Base-by-base conservation (phyloP, 2,797 vertebrate species). In the Acanthiza pusilla region DNA sequence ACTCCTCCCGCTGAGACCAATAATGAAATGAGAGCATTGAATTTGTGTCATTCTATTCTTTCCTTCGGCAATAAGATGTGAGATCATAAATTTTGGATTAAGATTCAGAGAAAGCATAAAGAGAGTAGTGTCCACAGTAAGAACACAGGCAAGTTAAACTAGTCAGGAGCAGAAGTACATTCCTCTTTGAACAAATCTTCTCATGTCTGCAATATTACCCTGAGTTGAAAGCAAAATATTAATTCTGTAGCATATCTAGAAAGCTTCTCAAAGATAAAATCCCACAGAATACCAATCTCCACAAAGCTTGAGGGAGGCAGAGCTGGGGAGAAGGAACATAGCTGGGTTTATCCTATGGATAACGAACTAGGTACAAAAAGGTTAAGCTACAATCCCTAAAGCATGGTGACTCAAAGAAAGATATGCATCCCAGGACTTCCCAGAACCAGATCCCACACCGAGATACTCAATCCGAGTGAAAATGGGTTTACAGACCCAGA, bases 81-180 rank as follows among this genome's bases (percentile, higher is more conserved):
- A 96, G 96, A 96, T 95, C 94, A 96, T 96, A 96, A 95, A 95
- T 85, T 94, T 76, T 96, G 87, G 91, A 96, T 96, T 93, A 96
- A 91, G 92, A 95, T 90, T 95, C 95, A 86, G 81, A 94, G 90
- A 76, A 76, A 67, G 79, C 70, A 92, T 87, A 76, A 92, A 89
- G 78, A 94, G 82, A 91, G 74, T 62, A 83, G 67, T 40, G 90
- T 79, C 84, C 96, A 77, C 86, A 93, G 92, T 51, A 88, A 87
- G 61, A 81, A 78, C 53, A 68, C 25, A 73, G 43, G 43, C 42
- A 92, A 89, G 78, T 90, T 91, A 71, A 88, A 91, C 73, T 36
- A 86, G 85, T 86, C 18, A 74, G 5, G 22, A 71, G 67, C 55
- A 85, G 73, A 89, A 95, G 53, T 32, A 67, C 16, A 58, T 65